phyloP scores from a whole-genome alignment of 2,113 vertebrate genomes.

The Erythrolamprus reginae region DNA sequence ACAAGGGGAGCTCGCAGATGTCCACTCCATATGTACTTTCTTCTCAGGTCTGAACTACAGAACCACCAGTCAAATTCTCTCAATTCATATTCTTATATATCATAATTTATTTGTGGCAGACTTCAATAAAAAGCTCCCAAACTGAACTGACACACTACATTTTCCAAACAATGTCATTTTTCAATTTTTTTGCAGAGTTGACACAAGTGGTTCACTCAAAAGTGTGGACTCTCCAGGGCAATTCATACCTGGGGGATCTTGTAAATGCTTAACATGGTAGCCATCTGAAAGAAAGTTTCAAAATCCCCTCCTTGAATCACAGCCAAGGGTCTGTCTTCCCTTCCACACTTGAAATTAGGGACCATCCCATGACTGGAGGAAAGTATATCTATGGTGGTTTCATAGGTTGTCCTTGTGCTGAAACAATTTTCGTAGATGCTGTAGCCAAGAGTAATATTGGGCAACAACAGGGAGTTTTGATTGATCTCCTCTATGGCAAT shows the following conservation, averaged over 20 bases:
- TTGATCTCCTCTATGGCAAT: not conserved
- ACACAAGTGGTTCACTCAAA: not conserved
- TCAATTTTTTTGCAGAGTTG: not conserved
- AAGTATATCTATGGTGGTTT: slow-evolving; percentile 2
- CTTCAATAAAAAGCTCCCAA: not conserved
- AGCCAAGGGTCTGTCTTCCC: not conserved
- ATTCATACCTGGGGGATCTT: slow-evolving; percentile 2
- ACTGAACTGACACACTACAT: not conserved
- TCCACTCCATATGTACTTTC: not conserved
- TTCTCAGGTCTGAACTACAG: not conserved
- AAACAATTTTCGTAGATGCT: slow-evolving; percentile 9
- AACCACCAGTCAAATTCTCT: not conserved
- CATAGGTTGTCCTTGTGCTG: not conserved
- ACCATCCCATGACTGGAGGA: not conserved
- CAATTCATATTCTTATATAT: not conserved
- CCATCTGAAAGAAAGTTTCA: not conserved
- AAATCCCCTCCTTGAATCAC: slow-evolving; percentile 20
- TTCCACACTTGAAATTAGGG: slow-evolving; percentile 9
- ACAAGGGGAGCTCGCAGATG: not conserved
- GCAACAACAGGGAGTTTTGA: not conserved
- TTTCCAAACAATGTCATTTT: not conserved
- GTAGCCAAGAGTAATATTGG: not conserved
- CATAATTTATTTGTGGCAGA: not conserved
- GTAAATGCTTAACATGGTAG: slow-evolving; percentile 1
- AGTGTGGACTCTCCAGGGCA: not conserved